Evolutionary conservation across 2,888 invertebrate genomes (phyloP), one percentile per base, ranked within the genome.

Genomic region (Drosophila diplacantha): DNA sequence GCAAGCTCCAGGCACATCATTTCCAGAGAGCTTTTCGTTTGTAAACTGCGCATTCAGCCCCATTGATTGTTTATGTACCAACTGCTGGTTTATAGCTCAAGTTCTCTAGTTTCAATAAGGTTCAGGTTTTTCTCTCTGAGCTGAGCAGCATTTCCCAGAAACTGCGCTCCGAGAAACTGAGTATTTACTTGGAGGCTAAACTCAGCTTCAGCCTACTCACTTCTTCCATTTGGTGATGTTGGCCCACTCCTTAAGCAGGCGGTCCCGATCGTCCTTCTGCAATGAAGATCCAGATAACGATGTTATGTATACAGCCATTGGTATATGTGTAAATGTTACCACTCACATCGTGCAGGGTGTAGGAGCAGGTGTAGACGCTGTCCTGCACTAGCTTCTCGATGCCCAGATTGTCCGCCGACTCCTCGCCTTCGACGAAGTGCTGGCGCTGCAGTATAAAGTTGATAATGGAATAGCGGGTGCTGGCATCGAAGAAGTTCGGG

Each of bases 381-480:
- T 93, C 92, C 34, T 89, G 87, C 58, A 94, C 80, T 29, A 94
- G 88, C 74, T 92, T 91, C 68, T 93, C 92, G 60, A 94, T 92
- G 47, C 94, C 94, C 56, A 84, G 68, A 82, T 91, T 91, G 60
- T 87, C 87, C 4, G 86, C 84, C 22, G 81, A 84, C 38, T 87
- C 86, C 18, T 87, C 85, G 52, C 90, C 90, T 26, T 89, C 89
- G 2, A 90, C 90, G 84, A 92, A 94, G 67, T 90, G 90, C 85
- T 93, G 93, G 57, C 94, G 89, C 73, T 93, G 91, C 74, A 95
- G 89, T 85, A 95, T 94, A 85, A 93, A 95, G 81, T 93, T 92
- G 3, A 93, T 92, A 46, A 95, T 92, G 74, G 91, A 90, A 57
- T 92, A 92, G 67, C 93, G 89, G 18, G 92, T 90, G 29, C 92